A percentile compares a stretch with the other conserved stretches of the same genome.
Conservation (phyloP, 2,113 vertebrate genomes). For the Sclerurus mexicanus region DNA sequence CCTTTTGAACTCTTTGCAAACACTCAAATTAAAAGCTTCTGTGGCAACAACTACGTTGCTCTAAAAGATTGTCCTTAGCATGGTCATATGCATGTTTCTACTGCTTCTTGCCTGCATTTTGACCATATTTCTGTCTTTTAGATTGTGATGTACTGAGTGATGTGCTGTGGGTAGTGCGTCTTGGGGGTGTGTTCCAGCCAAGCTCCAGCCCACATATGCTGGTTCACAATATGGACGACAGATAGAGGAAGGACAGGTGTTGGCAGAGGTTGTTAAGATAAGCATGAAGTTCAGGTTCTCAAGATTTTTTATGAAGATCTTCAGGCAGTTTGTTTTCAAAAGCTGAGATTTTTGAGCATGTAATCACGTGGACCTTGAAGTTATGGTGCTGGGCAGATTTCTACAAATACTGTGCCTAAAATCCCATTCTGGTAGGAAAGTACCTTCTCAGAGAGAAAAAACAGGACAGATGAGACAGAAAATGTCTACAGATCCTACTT, state of each 20-base stretch:
- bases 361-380: not conserved
- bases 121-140: not conserved
- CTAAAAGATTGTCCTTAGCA: not conserved
- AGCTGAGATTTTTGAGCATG: not conserved
- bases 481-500: not conserved
- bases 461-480: not conserved
- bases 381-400: not conserved
- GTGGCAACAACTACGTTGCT: not conserved
- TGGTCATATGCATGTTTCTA: not conserved
- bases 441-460: not conserved
- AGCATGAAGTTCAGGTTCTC: not conserved
- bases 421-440: not conserved
- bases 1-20: not conserved
- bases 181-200: not conserved
- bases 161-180: not conserved
- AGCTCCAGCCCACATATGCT: accelerated
- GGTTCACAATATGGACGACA: not conserved
- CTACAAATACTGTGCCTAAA: not conserved
- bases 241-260: not conserved
- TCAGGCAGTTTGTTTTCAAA: not conserved
- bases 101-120: not conserved
- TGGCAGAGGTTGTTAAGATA: not conserved
- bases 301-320: not conserved
- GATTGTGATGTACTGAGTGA: not conserved
- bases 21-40: not conserved